phyloP scores from a whole-genome alignment of 2,113 vertebrate genomes.

The Nipponia nippon region DNA sequence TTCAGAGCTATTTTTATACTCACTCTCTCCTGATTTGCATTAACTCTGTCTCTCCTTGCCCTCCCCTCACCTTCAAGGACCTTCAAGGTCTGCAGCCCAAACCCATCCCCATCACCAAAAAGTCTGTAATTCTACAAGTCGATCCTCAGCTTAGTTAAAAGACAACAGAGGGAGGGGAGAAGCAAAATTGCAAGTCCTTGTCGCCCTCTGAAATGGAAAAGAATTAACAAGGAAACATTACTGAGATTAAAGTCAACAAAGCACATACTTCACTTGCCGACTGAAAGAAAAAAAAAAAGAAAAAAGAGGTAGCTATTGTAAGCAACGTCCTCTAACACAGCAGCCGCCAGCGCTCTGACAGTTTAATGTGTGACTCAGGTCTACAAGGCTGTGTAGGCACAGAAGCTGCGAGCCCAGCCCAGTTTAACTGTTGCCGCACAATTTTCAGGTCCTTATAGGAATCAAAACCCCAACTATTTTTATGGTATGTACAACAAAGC shows the following conservation, averaged over 20 bases:
- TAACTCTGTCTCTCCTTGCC: slow-evolving; percentile 43
- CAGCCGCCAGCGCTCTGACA: background rate
- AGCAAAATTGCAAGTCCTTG: background rate
- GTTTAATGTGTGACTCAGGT: slow-evolving; percentile 11
- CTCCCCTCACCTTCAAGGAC: slow-evolving; percentile 15
- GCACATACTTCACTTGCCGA: background rate
- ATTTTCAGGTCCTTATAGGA: background rate
- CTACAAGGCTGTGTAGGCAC: background rate
- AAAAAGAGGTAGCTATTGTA: background rate
- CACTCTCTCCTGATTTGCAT: slow-evolving; percentile 53
- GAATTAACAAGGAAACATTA: background rate
- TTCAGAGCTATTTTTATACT: slow-evolving; percentile 52
- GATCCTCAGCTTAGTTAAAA: background rate
- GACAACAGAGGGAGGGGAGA: background rate
- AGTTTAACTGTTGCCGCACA: background rate
- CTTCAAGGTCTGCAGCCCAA: background rate
- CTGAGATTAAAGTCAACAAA: slow-evolving; percentile 12
- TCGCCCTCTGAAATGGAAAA: background rate
- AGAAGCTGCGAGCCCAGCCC: background rate
- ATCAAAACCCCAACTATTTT: background rate
- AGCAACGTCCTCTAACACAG: background rate
- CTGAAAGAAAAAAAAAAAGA: background rate
- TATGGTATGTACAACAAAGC: accelerated
- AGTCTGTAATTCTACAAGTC: accelerated
- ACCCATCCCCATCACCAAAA: background rate